Evolutionary conservation across 2,113 vertebrate genomes (phyloP).

Genomic region (Daphoenositta chrysoptera): DNA sequence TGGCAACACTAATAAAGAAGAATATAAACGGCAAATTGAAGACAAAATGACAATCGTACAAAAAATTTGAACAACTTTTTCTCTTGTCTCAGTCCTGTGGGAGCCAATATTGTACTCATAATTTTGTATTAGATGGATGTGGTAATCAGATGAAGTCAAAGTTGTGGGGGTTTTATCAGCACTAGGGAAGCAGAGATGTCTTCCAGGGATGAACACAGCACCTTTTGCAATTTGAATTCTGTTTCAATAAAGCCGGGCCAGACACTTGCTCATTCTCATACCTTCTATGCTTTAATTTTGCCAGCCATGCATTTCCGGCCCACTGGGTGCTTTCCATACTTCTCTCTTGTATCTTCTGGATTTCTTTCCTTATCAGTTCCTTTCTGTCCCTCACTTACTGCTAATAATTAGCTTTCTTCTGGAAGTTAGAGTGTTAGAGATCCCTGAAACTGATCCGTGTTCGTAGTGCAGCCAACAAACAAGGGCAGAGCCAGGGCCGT

Average conservation of each 20-base stretch:
- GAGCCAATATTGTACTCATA: not conserved
- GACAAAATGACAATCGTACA: not conserved
- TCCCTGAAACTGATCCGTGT: not conserved
- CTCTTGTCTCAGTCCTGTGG: not conserved
- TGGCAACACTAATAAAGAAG: not conserved
- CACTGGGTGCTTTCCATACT: not conserved
- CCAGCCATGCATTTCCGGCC: not conserved
- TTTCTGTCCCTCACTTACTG: not conserved
- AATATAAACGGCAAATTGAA: not conserved
- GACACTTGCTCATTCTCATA: not conserved
- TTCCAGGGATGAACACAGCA: not conserved
- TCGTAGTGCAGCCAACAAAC: not conserved
- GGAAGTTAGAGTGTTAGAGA: not conserved
- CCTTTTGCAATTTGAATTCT: not conserved
- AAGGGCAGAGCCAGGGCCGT: not conserved
- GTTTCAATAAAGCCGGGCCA: not conserved
- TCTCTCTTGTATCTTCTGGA: not conserved
- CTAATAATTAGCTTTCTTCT: not conserved
- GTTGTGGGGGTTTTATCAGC: not conserved
- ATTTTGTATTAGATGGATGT: not conserved
- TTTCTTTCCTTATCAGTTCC: not conserved
- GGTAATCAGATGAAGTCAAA: not conserved
- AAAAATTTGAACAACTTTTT: not conserved
- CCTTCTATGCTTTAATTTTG: rapidly evolving
- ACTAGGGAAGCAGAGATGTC: not conserved